phyloP scores from a whole-genome alignment of 2,113 vertebrate genomes.

The Puntigrus tetrazona region DNA sequence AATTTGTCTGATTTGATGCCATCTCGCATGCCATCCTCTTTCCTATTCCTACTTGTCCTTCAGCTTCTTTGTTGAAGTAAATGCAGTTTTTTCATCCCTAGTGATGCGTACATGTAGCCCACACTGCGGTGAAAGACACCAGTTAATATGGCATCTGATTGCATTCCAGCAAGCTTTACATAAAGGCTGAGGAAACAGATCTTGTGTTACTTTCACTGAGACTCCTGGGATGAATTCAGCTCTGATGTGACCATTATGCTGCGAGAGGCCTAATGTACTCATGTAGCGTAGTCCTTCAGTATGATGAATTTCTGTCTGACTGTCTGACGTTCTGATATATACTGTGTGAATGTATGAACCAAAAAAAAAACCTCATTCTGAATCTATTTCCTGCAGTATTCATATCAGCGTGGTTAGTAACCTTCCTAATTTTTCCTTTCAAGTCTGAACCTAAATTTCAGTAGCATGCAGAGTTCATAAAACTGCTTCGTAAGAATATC shows the following conservation, averaged over 20 bases:
- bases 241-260: slow-evolving; percentile 57
- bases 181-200: slow-evolving; percentile 51
- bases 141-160: slow-evolving; percentile 65
- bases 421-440: background rate
- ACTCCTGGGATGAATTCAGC: slow-evolving; percentile 62
- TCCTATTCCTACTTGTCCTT: slow-evolving; percentile 13
- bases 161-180: slow-evolving; percentile 45
- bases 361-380: background rate
- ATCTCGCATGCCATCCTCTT: background rate
- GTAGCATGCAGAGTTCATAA: background rate
- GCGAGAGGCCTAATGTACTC: slow-evolving; percentile 65
- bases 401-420: slow-evolving; percentile 50
- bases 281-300: slow-evolving; percentile 21
- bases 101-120: slow-evolving; percentile 44
- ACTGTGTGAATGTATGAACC: background rate
- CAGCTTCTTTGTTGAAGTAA: slow-evolving; percentile 34
- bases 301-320: background rate
- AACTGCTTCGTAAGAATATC: slow-evolving; percentile 23
- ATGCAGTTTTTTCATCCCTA: slow-evolving; percentile 57
- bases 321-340: no score
- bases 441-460: background rate
- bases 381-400: slow-evolving; percentile 54
- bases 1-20: no score
- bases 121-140: slow-evolving; percentile 56
- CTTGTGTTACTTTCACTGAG: slow-evolving; percentile 56